Evolutionary conservation across 2,888 invertebrate genomes (phyloP), one percentile per base, ranked within the genome.

Genomic region (Coleophora deauratella): DNA sequence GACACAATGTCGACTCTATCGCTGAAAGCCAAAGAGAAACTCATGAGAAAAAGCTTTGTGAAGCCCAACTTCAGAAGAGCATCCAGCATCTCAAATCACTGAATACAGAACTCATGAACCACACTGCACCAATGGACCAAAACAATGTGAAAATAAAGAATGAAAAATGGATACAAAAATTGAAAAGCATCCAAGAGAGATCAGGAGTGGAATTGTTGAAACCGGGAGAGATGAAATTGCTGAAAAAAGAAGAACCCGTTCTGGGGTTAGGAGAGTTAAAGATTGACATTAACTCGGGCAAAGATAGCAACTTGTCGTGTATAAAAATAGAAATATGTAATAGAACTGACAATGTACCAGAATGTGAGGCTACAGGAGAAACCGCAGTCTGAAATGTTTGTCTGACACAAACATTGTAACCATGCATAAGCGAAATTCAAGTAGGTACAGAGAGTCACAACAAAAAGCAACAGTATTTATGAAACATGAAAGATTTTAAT

Each of bases 91-190:
- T 76, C 1, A 65, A 60, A 40, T 53, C 57, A 6, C 44, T 73
- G 6, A 67, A 60, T 6, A 45, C 42, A 6, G 53, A 61, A 40
- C 45, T 75, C 45, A 39, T 35, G 45, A 49, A 21, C 6, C 21
- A 21, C 3, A 8, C n/a, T 8, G 9, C 3, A 33, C n/a, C 7
- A 4, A 9, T 6, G 9, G 27, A 15, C 12, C 27, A 38, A 11
- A 13, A n/a, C 8, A 37, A 40, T 4, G 40, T 50, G 7, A 48
- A 52, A 8, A 69, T 78, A 3, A 63, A 52, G 7, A 76, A 77
- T 47, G 52, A 66, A 34, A 72, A 66, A 38, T 73, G 72, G 66
- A 62, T 79, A 6, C 60, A 62, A 13, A 71, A 69, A 11, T 52
- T 79, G 2, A 59, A 66, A 37, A 42, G 47, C 0, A 50, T 72